Evolutionary conservation across 2,888 invertebrate species (phyloP), one percentile per base, ranked within the genome.

Genomic region (Pinctada fucata): DNA sequence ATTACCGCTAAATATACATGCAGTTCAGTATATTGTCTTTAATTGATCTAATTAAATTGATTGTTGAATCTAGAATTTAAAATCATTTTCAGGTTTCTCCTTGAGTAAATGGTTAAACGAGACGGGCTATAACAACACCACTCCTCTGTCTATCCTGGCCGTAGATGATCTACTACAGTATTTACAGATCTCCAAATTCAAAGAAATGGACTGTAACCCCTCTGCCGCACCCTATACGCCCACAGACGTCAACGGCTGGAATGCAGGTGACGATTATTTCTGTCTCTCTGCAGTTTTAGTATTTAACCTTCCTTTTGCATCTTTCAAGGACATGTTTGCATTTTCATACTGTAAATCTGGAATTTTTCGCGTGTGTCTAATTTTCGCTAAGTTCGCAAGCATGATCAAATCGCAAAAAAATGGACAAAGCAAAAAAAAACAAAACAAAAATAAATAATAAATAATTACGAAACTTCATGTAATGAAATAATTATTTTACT

Each of bases 161-260:
- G 49, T 74, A 4, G 64, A 66, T 13, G 79, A 84, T 6, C 74
- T 84, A 69, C 63, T 82, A 58, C 79, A 81, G 45, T 65, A 74
- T 66, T 63, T 74, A 6, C n/a, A 65, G 66, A 49, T 74, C 31
- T 74, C 74, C 10, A 13, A 31, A 10, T 74, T 63, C 50, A 74
- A 74, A 51, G 74, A 66, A 8, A 16, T 50, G 8, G 74, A 74
- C 51, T 74, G 74, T 66, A 51, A 50, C n/a, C 47, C 16, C 16
- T 48, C 66, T 8, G 74, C 3, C 10, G n/a, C 51, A 8, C 74
- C 74, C 31, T 74, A 74, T 6, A 50, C 50, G 6, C 74, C 74
- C 13, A 16, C 47, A 31, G 66, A 74, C 51, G 66, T 50, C 1
- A 50, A 66, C 16, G 74, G 74, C 10, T 74, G 74, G 74, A 74